Percentiles rank a stretch among this genome's conserved stretches.
Conservation (phyloP, 1,140 invertebrate species). For the Habropoda laboriosa region DNA sequence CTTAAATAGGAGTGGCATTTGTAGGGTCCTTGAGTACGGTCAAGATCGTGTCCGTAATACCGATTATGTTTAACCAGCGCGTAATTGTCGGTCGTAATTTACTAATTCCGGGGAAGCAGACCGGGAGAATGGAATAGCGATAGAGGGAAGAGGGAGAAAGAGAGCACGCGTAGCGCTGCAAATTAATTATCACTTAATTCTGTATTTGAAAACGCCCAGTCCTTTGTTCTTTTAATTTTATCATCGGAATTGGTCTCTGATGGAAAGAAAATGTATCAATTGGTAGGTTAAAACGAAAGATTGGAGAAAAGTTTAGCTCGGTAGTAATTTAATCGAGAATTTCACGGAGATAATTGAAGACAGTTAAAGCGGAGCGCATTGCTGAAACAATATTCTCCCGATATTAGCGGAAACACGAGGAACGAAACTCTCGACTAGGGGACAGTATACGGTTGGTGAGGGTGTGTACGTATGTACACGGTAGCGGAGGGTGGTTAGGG, state of each 20-base stretch:
- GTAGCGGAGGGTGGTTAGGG: neutral
- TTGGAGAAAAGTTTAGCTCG: too few species aligned
- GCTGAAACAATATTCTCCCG: neutral
- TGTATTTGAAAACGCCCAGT: too few species aligned
- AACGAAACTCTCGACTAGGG: neutral
- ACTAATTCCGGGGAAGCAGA: slow-evolving; percentile 40
- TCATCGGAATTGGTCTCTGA: too few species aligned
- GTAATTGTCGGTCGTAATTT: slow-evolving; percentile 36
- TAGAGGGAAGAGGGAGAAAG: neutral
- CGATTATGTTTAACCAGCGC: slow-evolving; percentile 54
- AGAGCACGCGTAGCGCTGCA: neutral
- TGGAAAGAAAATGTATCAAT: too few species aligned
- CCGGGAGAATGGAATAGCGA: neutral
- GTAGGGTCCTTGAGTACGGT: slow-evolving; percentile 44
- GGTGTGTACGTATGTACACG: neutral
- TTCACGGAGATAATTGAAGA: neutral
- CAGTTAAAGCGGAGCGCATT: neutral
- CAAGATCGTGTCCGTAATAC: slow-evolving; percentile 47
- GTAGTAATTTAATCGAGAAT: neutral
- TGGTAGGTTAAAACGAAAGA: too few species aligned
- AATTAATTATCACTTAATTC: too few species aligned
- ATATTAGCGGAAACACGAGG: neutral
- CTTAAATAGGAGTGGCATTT: slow-evolving; percentile 20
- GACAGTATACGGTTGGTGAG: neutral
- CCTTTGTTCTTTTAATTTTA: too few species aligned